These are phyloP conservation scores for Anastrepha obliqua DNA, from an alignment of 1,140 invertebrate genomes.

Conservation along the genomic window DNA sequence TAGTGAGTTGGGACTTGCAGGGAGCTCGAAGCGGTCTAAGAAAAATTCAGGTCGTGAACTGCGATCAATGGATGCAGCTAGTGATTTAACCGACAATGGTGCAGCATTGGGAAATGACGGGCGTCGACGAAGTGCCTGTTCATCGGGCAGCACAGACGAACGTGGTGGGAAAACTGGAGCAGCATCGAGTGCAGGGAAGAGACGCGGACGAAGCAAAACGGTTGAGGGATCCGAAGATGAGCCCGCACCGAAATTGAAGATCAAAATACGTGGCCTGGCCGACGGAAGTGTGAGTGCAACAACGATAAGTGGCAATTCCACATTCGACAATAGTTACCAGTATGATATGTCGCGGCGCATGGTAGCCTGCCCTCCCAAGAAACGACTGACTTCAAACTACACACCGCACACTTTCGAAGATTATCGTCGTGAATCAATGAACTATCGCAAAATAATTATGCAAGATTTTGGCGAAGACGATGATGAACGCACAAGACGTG, in stretches of 20 bases:
- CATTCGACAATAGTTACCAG: slow-evolving; percentile 62
- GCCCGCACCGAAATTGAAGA: slow-evolving; percentile 85
- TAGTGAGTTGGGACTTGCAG: slow-evolving; percentile 29
- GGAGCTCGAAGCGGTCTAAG: slow-evolving; percentile 68
- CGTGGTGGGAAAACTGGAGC: slow-evolving; percentile 67
- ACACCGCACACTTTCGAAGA: slow-evolving; percentile 84
- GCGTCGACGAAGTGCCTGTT: slow-evolving; percentile 74
- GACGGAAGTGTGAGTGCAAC: slow-evolving; percentile 64
- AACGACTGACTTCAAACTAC: slow-evolving; percentile 80
- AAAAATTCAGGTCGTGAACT: slow-evolving; percentile 75
- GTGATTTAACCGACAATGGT: slow-evolving; percentile 62
- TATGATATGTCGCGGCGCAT: slow-evolving; percentile 75
- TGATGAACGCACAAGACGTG: slow-evolving; percentile 72
- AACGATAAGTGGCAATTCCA: slow-evolving; percentile 49
- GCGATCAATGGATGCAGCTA: slow-evolving; percentile 69
- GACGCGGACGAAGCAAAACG: slow-evolving; percentile 71
- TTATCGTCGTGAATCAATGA: slow-evolving; percentile 89
- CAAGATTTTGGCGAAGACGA: slow-evolving; percentile 85
- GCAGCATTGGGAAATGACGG: slow-evolving; percentile 63
- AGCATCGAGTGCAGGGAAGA: slow-evolving; percentile 69
- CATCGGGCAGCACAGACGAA: slow-evolving; percentile 71
- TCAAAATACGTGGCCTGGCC: slow-evolving; percentile 83
- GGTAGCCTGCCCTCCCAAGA: slow-evolving; percentile 82
- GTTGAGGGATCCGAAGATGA: slow-evolving; percentile 74
- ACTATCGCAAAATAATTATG: slow-evolving; percentile 88